Base-by-base conservation (phyloP, 2,888 invertebrate species). In the Argyra leucocephala region DNA sequence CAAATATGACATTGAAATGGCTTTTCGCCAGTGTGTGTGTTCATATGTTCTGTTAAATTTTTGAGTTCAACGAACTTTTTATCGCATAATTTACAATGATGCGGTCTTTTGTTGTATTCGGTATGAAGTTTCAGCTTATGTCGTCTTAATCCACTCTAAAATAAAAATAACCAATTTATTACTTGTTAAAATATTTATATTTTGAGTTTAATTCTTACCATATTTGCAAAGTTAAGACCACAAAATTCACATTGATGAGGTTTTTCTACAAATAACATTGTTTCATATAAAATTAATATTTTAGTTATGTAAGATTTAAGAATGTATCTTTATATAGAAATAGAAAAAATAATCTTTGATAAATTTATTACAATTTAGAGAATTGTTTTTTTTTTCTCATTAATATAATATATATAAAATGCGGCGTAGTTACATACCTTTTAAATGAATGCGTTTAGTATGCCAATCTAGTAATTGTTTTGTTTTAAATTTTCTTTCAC, bases 1-100 rank as follows among this genome's bases (percentile, higher is more conserved):
- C 68, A 68, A 59, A 64, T 24, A 12, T 66, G 21, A 57, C 68
- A 68, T 4, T 63, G 21, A 57, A 66, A 67, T 15, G 66, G 66
- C 15, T 61, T 68, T 67, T 59, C 59, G 1, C 59, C 59, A 18
- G 59, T 59, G 3, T 59, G 59, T 15, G 23, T 23, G 3, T 12
- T 2, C 15, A 2, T 18, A 59, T 59, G 59, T 23, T 59, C 59
- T 9, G 23, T 2, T 59, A 59, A 24, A 7, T 59, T 10, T 2
- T 15, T 18, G 15, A 12, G 12, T 18, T 6, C 18, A 23, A 59
- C 18, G 23, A 59, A 59, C 15, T 15, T 23, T 18, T 59, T 59
- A 23, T 59, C 23, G 18, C 59, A 59, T 10, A 23, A 23, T 3
- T 23, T 18, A 15, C 59, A 59, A 6, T 22, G 12, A 23, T 59